Conservation (phyloP, 2,888 invertebrate genomes). For the Eucriotettix oculatus region DNA sequence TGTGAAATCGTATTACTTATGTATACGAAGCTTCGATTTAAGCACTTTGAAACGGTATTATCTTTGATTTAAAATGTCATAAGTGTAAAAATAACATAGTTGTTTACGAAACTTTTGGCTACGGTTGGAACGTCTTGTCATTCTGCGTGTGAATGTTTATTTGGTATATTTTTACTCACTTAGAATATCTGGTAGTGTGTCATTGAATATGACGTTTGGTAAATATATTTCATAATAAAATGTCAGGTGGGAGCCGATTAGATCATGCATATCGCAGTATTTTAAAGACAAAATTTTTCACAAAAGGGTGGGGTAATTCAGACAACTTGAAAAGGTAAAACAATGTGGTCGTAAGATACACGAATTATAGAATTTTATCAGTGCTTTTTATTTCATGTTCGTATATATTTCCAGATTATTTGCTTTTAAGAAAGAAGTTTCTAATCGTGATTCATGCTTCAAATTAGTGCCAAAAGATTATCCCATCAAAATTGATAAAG, state of each 20-base stretch:
- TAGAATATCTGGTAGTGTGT: not conserved
- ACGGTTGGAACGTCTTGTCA: not conserved
- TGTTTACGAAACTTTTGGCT: not conserved
- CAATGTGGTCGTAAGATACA: not conserved
- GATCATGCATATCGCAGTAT: slow-evolving; percentile 74
- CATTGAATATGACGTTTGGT: not conserved
- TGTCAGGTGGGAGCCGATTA: slow-evolving; percentile 29
- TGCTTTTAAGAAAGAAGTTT: slow-evolving; percentile 74
- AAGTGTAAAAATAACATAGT: not conserved
- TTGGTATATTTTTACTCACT: not conserved
- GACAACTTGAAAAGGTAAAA: slow-evolving; percentile 69
- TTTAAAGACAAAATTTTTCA: slow-evolving; percentile 79
- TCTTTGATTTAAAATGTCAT: not conserved
- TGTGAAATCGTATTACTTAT: no score
- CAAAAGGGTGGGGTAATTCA: slow-evolving; percentile 92
- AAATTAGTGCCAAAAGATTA: slow-evolving; percentile 66
- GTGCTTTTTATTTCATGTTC: not conserved
- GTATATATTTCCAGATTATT: slow-evolving; percentile 54
- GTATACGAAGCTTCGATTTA: no score
- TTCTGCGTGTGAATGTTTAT: not conserved
- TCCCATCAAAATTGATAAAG: slow-evolving; percentile 75
- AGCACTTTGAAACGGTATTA: no score
- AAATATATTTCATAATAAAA: not conserved
- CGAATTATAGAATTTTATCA: not conserved
- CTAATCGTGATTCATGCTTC: slow-evolving; percentile 65